phyloP scores from a whole-genome alignment of 1,140 invertebrate genomes.

The Drosophila takahashii region DNA sequence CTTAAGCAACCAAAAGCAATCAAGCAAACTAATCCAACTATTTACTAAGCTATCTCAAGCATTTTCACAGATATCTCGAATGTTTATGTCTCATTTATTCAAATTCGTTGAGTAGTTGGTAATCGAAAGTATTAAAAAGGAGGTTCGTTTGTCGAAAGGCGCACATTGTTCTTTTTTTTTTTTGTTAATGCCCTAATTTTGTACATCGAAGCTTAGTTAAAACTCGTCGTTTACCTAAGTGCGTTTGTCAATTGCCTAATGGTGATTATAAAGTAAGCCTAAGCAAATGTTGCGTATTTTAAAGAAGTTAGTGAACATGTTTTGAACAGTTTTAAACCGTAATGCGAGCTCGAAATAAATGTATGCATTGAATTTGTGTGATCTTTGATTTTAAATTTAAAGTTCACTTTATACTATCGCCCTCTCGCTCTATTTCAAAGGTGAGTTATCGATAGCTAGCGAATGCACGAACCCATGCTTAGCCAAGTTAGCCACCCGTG shows the following conservation, averaged over 20 bases:
- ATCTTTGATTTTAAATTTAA: not conserved
- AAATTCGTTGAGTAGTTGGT: conserved; percentile 2
- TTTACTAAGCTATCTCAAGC: conserved; percentile 2
- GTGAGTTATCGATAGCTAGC: not conserved
- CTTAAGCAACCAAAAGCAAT: conserved; percentile 2
- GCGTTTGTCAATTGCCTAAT: conserved; percentile 27
- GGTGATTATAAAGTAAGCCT: not conserved
- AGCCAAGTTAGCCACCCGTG: not conserved
- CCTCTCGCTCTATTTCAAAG: not conserved
- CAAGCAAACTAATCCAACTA: conserved; percentile 9
- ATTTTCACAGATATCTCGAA: conserved; percentile 28
- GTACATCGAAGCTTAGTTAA: conserved; percentile 19
- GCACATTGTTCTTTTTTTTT: conserved; percentile 13
- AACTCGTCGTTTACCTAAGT: conserved; percentile 6
- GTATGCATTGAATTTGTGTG: not conserved
- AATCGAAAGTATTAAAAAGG: conserved; percentile 29
- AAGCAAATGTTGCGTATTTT: conserved; percentile 17
- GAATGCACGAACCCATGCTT: not conserved
- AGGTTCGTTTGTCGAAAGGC: not conserved
- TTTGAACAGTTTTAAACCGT: conserved; percentile 14
- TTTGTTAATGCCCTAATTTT: conserved; percentile 5
- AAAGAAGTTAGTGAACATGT: conserved; percentile 1
- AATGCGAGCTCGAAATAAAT: conserved; percentile 28
- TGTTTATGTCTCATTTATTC: not conserved
- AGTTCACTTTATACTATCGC: not conserved